Percentiles rank a stretch among this genome's conserved stretches.
Conservation (phyloP, 2,113 vertebrate species). For the Ranitomeya imitator region DNA sequence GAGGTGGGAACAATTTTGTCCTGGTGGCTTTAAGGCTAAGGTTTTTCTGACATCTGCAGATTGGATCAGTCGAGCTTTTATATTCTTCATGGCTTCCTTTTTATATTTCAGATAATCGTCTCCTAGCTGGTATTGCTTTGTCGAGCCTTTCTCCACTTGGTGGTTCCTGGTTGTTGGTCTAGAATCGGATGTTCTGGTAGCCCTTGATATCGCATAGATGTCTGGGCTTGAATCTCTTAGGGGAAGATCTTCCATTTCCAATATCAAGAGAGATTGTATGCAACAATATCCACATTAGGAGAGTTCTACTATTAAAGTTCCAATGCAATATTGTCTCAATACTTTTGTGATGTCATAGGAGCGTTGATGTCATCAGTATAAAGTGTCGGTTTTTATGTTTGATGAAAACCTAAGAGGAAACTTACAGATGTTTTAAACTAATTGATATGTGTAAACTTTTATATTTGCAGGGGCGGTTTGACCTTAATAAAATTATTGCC, state of each 20-base stretch:
- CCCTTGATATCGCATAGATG: not conserved
- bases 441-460: too few species aligned
- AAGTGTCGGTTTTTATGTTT: not conserved
- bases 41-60: not conserved
- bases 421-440: not conserved
- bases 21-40: not conserved
- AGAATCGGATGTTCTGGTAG: not conserved
- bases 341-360: not conserved
- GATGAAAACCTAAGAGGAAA: not conserved
- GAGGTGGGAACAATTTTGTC: not conserved
- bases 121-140: not conserved
- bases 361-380: not conserved
- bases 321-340: not conserved
- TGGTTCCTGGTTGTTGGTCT: not conserved
- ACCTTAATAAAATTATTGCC: too few species aligned
- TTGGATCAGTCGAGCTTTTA: not conserved
- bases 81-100: not conserved
- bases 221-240: not conserved
- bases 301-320: not conserved
- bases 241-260: not conserved
- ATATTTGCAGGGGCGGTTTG: too few species aligned
- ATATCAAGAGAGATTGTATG: not conserved
- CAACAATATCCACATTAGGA: not conserved
- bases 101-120: not conserved
- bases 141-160: not conserved